phyloP scores from a whole-genome alignment of 2,888 invertebrate genomes.

The Xylota sylvarum region DNA sequence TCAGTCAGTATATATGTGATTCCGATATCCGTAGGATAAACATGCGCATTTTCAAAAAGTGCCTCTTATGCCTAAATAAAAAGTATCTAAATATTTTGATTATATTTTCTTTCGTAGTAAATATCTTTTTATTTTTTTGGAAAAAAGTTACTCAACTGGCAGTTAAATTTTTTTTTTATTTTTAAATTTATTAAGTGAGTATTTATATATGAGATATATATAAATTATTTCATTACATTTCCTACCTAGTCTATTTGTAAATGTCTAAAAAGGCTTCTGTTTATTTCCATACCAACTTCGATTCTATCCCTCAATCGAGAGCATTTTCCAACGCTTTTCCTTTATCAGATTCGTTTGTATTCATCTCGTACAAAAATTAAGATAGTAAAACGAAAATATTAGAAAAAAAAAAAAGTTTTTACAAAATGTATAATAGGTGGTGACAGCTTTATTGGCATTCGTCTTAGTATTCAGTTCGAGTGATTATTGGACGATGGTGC shows the following conservation, averaged over 20 bases:
- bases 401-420: conserved; percentile 45
- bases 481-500: conserved; percentile 69
- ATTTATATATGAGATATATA: conserved; percentile 57
- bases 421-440: conserved; percentile 75
- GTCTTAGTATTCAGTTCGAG: conserved; percentile 76
- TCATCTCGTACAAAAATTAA: conserved; percentile 44
- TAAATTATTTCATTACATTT: conserved; percentile 74
- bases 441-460: conserved; percentile 77
- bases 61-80: conserved; percentile 73
- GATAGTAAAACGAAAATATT: conserved; percentile 23
- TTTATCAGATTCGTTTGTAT: conserved; percentile 52
- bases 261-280: conserved; percentile 74
- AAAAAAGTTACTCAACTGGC: conserved; percentile 72
- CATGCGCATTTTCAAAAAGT: conserved; percentile 71
- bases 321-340: conserved; percentile 42
- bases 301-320: conserved; percentile 15
- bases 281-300: conserved; percentile 64
- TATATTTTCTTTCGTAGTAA: conserved; percentile 50
- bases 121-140: conserved; percentile 43
- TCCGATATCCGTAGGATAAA: conserved; percentile 74
- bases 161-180: conserved; percentile 54
- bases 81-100: conserved; percentile 69
- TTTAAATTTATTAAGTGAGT: conserved; percentile 60
- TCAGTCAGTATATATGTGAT: conserved; percentile 41
- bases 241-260: conserved; percentile 77